Conservation (phyloP, 1,140 invertebrate species). For the Diabrotica virgifera region DNA sequence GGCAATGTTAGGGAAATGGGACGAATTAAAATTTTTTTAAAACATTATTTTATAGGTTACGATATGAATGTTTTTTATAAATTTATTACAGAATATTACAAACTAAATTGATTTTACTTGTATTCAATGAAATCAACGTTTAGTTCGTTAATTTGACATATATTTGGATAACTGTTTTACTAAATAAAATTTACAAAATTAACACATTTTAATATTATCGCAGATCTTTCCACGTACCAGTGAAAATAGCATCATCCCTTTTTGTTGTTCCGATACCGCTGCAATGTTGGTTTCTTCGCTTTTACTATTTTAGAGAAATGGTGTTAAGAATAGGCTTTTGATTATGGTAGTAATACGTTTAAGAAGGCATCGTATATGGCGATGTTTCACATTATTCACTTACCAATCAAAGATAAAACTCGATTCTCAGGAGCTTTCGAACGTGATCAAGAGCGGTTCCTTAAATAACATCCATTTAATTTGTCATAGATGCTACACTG, state of each 20-base stretch:
- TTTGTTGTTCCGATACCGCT: neutral
- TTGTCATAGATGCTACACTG: constrained; percentile 9
- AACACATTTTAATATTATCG: neutral
- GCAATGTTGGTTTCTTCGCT: constrained; percentile 4
- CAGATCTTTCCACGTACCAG: neutral
- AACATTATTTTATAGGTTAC: too few species aligned
- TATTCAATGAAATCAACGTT: too few species aligned
- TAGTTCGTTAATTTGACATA: too few species aligned
- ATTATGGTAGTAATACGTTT: constrained; percentile 19
- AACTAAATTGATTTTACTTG: too few species aligned
- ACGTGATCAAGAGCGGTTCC: constrained; percentile 17
- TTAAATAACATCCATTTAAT: constrained; percentile 10
- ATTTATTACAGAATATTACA: too few species aligned
- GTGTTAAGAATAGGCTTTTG: constrained; percentile 8
- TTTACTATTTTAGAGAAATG: constrained; percentile 14
- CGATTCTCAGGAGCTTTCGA: constrained; percentile 9
- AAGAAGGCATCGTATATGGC: constrained; percentile 11
- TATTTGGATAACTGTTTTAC: too few species aligned
- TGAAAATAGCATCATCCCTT: neutral
- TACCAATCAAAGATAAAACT: constrained; percentile 13
- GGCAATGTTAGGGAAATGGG: too few species aligned
- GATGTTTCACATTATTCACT: constrained; percentile 3
- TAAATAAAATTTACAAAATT: too few species aligned
- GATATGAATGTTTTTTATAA: too few species aligned
- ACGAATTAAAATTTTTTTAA: too few species aligned